phyloP scores from a whole-genome alignment of 2,113 vertebrate species.

The Phocoena phocoena region DNA sequence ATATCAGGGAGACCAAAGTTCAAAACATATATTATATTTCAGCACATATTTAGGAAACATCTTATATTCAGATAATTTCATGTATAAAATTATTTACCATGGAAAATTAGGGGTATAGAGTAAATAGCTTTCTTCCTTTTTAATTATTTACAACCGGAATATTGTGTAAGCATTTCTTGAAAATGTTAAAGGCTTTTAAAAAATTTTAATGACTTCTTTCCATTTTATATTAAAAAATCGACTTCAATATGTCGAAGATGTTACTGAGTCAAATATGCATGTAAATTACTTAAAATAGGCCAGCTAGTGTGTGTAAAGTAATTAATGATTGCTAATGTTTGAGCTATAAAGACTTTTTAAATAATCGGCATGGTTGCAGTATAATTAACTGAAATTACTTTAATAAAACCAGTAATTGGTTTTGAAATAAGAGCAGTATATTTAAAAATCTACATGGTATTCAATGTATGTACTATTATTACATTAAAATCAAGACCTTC shows the following conservation, averaged over 20 bases:
- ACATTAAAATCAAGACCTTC: not conserved
- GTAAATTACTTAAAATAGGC: slow-evolving; percentile 64
- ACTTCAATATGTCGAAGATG: slow-evolving; percentile 23
- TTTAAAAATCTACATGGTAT: slow-evolving; percentile 9
- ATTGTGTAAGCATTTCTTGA: not conserved
- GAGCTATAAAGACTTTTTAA: slow-evolving; percentile 55
- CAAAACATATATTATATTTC: not conserved
- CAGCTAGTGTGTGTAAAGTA: slow-evolving; percentile 29
- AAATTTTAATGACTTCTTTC: not conserved
- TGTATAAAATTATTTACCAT: not conserved
- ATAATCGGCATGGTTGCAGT: slow-evolving; percentile 6
- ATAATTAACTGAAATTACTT: slow-evolving; percentile 60
- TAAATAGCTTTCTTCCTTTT: not conserved
- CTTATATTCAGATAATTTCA: not conserved
- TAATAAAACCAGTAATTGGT: slow-evolving; percentile 60
- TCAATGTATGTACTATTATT: not conserved
- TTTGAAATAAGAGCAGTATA: slow-evolving; percentile 46
- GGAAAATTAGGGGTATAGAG: not conserved
- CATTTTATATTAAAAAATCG: slow-evolving; percentile 34
- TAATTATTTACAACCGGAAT: not conserved
- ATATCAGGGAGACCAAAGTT: not conserved
- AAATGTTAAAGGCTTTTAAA: not conserved
- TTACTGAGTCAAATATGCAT: slow-evolving; percentile 38
- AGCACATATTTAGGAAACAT: not conserved
- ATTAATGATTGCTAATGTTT: slow-evolving; percentile 63